Conservation (phyloP, 1,140 invertebrate species). For the Pteromalus puparum region DNA sequence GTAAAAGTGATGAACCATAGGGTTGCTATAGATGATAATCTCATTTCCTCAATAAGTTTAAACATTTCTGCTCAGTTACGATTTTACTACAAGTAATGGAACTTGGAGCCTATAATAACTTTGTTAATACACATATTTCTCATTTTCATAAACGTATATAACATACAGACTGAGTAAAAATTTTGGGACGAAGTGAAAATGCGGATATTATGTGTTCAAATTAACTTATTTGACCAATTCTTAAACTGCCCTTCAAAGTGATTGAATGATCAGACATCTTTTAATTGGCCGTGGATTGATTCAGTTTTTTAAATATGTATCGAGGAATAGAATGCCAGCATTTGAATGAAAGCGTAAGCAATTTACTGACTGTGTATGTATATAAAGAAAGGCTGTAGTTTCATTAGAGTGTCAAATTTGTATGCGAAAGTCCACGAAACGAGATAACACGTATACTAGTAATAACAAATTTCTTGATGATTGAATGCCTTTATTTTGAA, state of each 20-base stretch:
- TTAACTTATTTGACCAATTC: neutral
- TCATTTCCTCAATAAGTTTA: too few species aligned
- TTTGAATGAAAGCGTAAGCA: neutral
- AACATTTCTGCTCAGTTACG: neutral
- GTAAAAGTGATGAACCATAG: neutral
- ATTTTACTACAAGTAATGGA: neutral
- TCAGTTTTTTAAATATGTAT: neutral
- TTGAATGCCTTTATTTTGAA: neutral
- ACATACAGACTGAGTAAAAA: neutral
- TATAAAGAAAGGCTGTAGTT: neutral
- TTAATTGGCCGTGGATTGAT: neutral
- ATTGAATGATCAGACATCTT: neutral
- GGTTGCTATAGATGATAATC: too few species aligned
- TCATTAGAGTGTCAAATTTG: neutral
- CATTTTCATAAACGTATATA: neutral
- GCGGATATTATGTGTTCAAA: neutral
- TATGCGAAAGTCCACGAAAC: neutral
- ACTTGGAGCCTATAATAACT: too few species aligned
- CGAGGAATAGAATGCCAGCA: neutral
- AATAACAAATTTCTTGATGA: neutral
- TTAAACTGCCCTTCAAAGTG: neutral
- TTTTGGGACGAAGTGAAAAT: neutral
- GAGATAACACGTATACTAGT: neutral
- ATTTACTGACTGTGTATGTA: neutral
- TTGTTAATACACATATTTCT: neutral